phyloP scores from a whole-genome alignment of 2,113 vertebrate species.

The Percina caprodes region DNA sequence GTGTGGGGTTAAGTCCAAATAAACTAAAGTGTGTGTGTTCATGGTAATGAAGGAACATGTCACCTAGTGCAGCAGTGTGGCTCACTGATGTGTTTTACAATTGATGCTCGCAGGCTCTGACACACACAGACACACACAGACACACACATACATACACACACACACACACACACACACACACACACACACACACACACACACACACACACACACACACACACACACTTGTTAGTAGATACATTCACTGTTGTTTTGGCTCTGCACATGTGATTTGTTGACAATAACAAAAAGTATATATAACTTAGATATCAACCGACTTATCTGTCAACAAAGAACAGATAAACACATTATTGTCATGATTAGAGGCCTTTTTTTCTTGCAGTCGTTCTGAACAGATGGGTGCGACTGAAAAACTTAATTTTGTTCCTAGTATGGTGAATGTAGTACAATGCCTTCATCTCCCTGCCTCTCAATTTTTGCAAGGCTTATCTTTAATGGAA shows the following conservation, averaged over 20 bases:
- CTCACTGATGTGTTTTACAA: neutral
- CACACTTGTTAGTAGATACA: neutral
- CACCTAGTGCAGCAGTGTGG: neutral
- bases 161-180: neutral
- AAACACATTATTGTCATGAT: neutral
- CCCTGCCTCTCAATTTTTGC: neutral
- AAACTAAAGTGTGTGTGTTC: neutral
- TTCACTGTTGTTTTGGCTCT: neutral
- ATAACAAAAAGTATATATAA: neutral
- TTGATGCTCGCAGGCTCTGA: neutral
- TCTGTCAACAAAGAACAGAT: neutral
- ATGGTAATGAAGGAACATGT: neutral
- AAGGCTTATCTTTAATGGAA: neutral
- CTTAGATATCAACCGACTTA: neutral
- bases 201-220: constrained; percentile 1
- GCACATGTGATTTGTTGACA: neutral
- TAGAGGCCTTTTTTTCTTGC: neutral
- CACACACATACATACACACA: neutral
- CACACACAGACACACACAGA: neutral
- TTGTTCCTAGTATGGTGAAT: neutral
- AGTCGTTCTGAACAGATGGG: neutral
- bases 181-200: neutral
- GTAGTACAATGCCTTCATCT: too few relatives aligned
- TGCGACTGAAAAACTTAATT: neutral
- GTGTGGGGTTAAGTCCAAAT: too few relatives aligned